Conservation (phyloP, 2,888 invertebrate genomes). For the Philonicus albiceps region DNA sequence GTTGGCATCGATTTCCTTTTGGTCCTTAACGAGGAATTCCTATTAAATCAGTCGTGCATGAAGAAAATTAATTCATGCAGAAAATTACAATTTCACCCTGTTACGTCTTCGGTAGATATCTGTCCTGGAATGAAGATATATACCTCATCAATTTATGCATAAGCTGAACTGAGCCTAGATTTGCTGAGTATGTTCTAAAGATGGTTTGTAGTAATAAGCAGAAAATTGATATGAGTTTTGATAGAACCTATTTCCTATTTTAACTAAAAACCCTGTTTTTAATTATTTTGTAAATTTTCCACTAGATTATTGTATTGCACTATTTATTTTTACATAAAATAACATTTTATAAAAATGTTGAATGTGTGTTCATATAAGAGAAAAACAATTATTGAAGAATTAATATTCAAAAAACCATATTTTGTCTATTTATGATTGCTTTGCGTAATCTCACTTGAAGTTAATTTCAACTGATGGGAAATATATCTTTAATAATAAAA, state of each 20-base stretch:
- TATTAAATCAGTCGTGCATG: conserved; percentile 15
- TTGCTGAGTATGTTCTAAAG: neutral
- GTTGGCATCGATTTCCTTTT: conserved; percentile 15
- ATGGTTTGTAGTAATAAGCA: neutral
- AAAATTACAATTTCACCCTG: conserved; percentile 35
- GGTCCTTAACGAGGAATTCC: conserved; percentile 13
- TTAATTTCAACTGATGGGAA: too few species aligned
- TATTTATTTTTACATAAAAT: neutral
- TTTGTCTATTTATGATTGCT: too few species aligned
- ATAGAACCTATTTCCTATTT: neutral
- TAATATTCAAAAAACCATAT: too few species aligned
- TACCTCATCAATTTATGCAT: conserved; percentile 19
- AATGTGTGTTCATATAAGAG: too few species aligned
- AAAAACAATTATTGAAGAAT: too few species aligned
- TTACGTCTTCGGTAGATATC: neutral
- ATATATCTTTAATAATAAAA: too few species aligned
- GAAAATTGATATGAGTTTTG: neutral
- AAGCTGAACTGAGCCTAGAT: conserved; percentile 12
- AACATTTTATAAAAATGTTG: too few species aligned
- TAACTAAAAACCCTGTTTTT: neutral
- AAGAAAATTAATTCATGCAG: conserved; percentile 31
- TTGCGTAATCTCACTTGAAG: too few species aligned
- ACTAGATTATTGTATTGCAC: neutral
- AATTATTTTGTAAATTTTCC: neutral
- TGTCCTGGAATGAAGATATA: neutral